phyloP scores from a whole-genome alignment of 2,797 vertebrate species.

The Tiaroga cobitis region DNA sequence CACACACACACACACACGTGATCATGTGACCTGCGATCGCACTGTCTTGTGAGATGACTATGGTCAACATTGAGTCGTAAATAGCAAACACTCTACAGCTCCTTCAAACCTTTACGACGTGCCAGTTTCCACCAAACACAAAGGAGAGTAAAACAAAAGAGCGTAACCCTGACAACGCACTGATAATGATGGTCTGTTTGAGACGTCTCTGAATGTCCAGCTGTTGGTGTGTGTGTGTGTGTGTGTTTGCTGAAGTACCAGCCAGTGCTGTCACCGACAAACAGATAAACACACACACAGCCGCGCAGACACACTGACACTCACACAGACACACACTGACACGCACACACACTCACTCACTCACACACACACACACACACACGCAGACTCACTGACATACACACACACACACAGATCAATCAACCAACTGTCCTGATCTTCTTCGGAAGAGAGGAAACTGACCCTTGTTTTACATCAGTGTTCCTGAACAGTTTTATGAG shows the following conservation, averaged over 20 bases:
- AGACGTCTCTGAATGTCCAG: neutral
- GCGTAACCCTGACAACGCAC: neutral
- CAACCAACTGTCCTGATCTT: neutral
- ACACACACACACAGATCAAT: neutral
- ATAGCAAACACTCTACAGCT: neutral
- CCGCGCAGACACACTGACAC: too few relatives aligned
- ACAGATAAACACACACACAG: neutral
- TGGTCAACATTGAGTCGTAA: neutral
- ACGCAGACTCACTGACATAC: fast-evolving
- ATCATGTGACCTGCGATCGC: too few relatives aligned
- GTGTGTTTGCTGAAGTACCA: constrained; percentile 1
- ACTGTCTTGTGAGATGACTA: neutral
- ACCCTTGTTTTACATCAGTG: neutral
- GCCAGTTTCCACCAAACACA: constrained; percentile 7
- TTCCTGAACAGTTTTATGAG: neutral
- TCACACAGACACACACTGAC: too few relatives aligned
- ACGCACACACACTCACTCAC: neutral
- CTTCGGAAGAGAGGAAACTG: neutral
- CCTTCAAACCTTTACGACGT: neutral
- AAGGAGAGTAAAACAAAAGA: neutral
- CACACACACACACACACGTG: too few relatives aligned
- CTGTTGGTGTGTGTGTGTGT: neutral
- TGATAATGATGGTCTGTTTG: neutral
- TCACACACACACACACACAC: neutral
- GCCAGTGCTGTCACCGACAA: neutral